Evolutionary conservation across 2,888 invertebrate genomes (phyloP).

Genomic region (Calameuta pallipes): DNA sequence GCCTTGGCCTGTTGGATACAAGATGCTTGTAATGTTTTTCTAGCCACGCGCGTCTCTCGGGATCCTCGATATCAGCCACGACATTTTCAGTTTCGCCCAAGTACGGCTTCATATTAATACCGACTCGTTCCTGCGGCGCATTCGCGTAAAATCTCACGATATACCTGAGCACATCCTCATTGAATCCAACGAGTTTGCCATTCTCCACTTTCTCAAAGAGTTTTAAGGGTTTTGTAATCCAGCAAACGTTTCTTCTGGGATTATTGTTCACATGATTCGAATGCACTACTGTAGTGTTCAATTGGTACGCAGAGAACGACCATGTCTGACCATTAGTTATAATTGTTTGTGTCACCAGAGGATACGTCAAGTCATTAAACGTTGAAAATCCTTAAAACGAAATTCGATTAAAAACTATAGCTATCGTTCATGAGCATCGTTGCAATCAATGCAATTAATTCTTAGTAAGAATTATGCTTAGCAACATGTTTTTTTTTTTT

Average conservation of each 20-base stretch:
- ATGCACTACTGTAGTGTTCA: constrained; percentile 85
- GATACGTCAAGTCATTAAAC: constrained; percentile 91
- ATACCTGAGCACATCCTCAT: constrained; percentile 80
- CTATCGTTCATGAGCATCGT: too few relatives aligned
- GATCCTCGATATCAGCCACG: constrained; percentile 77
- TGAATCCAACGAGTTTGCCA: constrained; percentile 80
- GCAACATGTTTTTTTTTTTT: too few relatives aligned
- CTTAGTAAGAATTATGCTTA: too few relatives aligned
- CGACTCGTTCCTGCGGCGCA: constrained; percentile 72
- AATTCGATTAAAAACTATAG: background rate
- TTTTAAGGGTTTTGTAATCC: constrained; percentile 77
- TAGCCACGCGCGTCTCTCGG: constrained; percentile 77
- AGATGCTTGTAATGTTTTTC: constrained; percentile 78
- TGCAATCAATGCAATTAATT: too few relatives aligned
- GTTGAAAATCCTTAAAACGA: constrained; percentile 79
- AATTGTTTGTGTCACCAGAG: constrained; percentile 87
- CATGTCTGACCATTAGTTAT: constrained; percentile 89
- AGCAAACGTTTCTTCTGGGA: constrained; percentile 82
- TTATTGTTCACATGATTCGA: constrained; percentile 74
- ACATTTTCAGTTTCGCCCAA: constrained; percentile 72
- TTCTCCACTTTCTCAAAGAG: constrained; percentile 79
- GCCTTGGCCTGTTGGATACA: constrained; percentile 75
- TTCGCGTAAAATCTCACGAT: constrained; percentile 82
- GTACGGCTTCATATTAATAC: constrained; percentile 79
- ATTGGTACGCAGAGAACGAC: constrained; percentile 90